Evolutionary conservation across 1,140 invertebrate genomes (phyloP), one percentile per base, ranked within the genome.

Genomic region (Camponotus floridanus): DNA sequence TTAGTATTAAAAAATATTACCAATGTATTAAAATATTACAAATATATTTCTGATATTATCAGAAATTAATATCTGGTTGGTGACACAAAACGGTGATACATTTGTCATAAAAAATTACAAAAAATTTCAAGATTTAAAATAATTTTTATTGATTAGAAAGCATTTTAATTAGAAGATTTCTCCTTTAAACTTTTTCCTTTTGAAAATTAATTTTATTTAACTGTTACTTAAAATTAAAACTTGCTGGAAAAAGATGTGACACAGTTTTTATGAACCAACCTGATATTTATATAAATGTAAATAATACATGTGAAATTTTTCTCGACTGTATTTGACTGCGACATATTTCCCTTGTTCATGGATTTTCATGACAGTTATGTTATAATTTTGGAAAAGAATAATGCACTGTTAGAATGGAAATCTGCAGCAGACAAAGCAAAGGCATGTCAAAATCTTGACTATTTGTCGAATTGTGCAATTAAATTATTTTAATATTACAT

Each of bases 401-500:
- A 86, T 31, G 83, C 76, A 65, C 2, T 80, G 74, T 61, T 51
- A 51, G 55, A 68, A 11, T 65, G 71, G 4, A 67, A 26, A 84
- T 45, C 26, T 55, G 13, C 21, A 39, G 42, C 65, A 59, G 67
- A 67, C 64, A 61, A 26, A 62, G 59, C 68, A 88, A 68, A 80
- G 33, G 26, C 85, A 83, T 74, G 62, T 80, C 76, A 18, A 76
- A 62, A 76, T 86, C 65, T 76, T 73, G 42, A 86, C 68, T 73
- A 83, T 92, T 59, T 90, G 88, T 92, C 84, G 76, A 91, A 89
- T 80, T 92, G 87, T 89, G 88, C 73, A 87, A 92, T 91, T 92
- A 92, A 92, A 92, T 92, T 92, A 92, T 92, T 92, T 92, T 92
- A 92, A 92, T 92, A 92, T 90, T 91, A 92, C 57, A 59, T 64